These are phyloP conservation scores for Zaprionus lineosus DNA, from an alignment of 2,888 invertebrate genomes.

Conservation along the genomic window DNA sequence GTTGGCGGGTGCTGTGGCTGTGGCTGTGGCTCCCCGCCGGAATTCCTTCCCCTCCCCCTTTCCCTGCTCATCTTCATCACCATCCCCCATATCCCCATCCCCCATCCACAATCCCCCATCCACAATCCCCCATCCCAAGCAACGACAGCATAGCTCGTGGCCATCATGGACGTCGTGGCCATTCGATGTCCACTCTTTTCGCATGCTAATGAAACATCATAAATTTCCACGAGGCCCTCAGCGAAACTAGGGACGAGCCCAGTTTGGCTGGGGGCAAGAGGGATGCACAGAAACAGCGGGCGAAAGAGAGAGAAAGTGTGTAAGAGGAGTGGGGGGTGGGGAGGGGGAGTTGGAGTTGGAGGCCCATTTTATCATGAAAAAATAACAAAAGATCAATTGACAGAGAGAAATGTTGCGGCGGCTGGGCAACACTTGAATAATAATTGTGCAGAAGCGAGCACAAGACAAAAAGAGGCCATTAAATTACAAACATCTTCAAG, in stretches of 20 bases:
- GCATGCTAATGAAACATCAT: constrained; percentile 80
- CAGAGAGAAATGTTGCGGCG: constrained; percentile 68
- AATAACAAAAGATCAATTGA: constrained; percentile 79
- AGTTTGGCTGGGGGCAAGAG: constrained; percentile 7
- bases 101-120: neutral
- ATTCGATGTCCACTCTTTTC: constrained; percentile 60
- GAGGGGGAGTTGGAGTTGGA: constrained; percentile 17
- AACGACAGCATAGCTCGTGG: neutral
- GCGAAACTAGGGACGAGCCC: constrained; percentile 17
- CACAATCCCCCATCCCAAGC: neutral
- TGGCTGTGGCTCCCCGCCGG: neutral
- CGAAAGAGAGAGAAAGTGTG: constrained; percentile 4
- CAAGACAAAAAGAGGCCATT: constrained; percentile 60
- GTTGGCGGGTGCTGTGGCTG: constrained; percentile 2
- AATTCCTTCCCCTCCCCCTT: too few species aligned
- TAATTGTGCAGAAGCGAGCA: constrained; percentile 40
- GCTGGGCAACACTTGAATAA: constrained; percentile 65
- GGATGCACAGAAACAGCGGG: constrained; percentile 16
- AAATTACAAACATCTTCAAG: constrained; percentile 62
- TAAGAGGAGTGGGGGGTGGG: neutral
- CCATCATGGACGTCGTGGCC: constrained; percentile 19
- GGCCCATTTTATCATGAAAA: constrained; percentile 71
- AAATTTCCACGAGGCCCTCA: constrained; percentile 61
- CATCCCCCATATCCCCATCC: too few species aligned
- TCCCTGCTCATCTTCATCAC: too few species aligned